Conservation (phyloP, 1,140 invertebrate genomes). For the Brachionus plicatilis region DNA sequence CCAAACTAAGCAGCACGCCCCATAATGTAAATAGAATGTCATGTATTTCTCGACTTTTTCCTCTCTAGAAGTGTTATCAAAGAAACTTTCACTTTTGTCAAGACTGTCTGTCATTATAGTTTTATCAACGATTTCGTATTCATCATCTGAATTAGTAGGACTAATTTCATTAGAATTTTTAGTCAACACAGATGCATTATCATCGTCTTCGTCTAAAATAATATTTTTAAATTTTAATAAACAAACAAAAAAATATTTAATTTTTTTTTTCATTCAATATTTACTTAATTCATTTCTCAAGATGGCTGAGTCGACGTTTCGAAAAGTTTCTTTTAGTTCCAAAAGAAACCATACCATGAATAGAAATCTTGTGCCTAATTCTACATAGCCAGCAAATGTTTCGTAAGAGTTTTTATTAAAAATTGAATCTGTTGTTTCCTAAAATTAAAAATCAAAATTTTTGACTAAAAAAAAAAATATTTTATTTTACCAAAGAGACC, state of each 20-base stretch:
- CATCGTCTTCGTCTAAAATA: neutral
- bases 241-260: neutral
- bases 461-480: neutral
- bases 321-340: slow-evolving; percentile 65
- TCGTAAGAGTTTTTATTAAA: slow-evolving; percentile 94
- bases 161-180: neutral
- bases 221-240: neutral
- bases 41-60: slow-evolving; percentile 66
- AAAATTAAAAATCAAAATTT: slow-evolving; percentile 30
- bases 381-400: slow-evolving; percentile 89
- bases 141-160: neutral
- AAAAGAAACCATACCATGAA: slow-evolving; percentile 92
- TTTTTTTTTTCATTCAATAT: neutral
- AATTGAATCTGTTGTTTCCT: slow-evolving; percentile 90
- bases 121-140: neutral
- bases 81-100: neutral
- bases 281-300: slow-evolving; percentile 8
- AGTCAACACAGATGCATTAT: neutral
- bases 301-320: slow-evolving; percentile 51
- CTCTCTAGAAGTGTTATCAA: slow-evolving; percentile 41
- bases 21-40: slow-evolving; percentile 89
- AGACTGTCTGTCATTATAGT: neutral
- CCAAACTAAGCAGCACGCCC: slow-evolving; percentile 74
- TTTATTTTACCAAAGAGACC: neutral
- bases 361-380: slow-evolving; percentile 73